Conservation (phyloP, 1,140 invertebrate genomes). For the Bombus confusus region DNA sequence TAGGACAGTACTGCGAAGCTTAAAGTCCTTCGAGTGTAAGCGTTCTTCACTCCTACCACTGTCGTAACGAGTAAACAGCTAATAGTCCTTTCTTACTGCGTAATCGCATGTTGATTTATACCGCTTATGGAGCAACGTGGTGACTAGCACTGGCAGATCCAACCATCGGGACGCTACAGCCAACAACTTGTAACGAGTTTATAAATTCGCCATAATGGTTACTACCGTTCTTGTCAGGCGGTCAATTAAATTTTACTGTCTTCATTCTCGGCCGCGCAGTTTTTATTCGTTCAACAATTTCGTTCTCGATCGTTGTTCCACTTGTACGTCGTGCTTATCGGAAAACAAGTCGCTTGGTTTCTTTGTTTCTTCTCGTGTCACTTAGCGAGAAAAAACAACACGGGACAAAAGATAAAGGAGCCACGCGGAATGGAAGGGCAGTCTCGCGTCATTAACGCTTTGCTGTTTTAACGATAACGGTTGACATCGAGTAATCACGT, state of each 20-base stretch:
- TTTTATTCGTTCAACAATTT: neutral
- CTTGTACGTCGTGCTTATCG: too few species aligned
- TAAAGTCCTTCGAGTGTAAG: neutral
- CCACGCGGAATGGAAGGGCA: neutral
- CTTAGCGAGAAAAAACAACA: neutral
- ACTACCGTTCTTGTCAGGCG: neutral
- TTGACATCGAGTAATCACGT: constrained; percentile 4
- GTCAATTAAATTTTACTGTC: neutral
- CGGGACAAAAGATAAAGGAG: neutral
- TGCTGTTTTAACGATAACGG: neutral
- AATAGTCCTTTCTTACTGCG: constrained; percentile 27
- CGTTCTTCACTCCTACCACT: neutral
- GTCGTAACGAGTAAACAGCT: neutral
- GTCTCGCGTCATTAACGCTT: neutral
- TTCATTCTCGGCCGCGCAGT: neutral
- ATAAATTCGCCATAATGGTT: constrained; percentile 18
- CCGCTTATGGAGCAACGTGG: neutral
- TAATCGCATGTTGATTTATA: constrained; percentile 38
- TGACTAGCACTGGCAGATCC: neutral
- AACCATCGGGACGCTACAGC: neutral
- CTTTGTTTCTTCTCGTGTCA: neutral
- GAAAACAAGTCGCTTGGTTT: too few species aligned
- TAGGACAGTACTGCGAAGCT: neutral
- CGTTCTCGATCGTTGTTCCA: neutral
- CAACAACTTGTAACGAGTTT: neutral